Evolutionary conservation across 2,888 invertebrate genomes (phyloP).

Genomic region (Zygaena filipendulae): DNA sequence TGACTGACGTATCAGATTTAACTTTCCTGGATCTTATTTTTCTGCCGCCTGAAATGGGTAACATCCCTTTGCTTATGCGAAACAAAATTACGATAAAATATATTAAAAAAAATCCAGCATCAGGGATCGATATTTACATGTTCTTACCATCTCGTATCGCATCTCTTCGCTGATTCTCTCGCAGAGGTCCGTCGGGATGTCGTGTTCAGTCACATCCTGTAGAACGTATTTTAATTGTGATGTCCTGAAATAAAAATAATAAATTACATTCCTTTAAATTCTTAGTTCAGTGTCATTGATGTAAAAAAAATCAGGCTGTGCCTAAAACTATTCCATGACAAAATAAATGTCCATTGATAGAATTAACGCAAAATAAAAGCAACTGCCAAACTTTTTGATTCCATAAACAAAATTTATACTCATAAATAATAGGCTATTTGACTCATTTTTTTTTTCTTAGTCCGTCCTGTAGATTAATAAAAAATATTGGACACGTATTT

Average conservation of each 20-base stretch:
- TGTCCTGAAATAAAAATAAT: constrained; percentile 66
- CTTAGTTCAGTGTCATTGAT: no score
- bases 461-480: no score
- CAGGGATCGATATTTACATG: constrained; percentile 58
- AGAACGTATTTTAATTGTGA: constrained; percentile 86
- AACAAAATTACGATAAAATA: constrained; percentile 28
- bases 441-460: no score
- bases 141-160: constrained; percentile 86
- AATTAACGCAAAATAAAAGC: no score
- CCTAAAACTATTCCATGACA: no score
- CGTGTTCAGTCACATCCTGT: constrained; percentile 88
- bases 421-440: no score
- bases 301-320: no score
- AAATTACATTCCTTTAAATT: no score
- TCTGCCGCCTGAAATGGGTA: constrained; percentile 59
- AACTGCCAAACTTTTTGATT: no score
- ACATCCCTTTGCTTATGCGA: constrained; percentile 30
- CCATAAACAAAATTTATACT: no score
- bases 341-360: no score
- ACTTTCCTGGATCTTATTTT: constrained; percentile 60
- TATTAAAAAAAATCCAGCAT: constrained; percentile 16
- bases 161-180: constrained; percentile 93
- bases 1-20: constrained; percentile 55
- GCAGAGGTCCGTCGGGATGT: constrained; percentile 91
- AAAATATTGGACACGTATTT: no score